phyloP scores from a whole-genome alignment of 2,888 invertebrate species.

The Drosophila quasianomalipes region DNA sequence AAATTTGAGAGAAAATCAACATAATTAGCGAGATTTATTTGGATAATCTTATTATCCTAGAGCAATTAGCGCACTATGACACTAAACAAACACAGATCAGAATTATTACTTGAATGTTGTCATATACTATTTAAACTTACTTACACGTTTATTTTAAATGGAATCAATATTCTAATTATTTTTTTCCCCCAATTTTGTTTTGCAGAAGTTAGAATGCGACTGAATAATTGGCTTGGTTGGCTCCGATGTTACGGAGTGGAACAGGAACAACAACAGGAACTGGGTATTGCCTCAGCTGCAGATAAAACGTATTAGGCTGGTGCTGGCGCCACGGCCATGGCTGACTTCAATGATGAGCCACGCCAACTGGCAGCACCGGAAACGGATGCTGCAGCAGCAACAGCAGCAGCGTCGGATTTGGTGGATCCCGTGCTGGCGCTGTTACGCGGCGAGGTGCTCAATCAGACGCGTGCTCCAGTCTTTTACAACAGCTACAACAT shows the following conservation, averaged over 20 bases:
- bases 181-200: not conserved
- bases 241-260: slow-evolving; percentile 36
- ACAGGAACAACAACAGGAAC: slow-evolving; percentile 33
- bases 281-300: slow-evolving; percentile 48
- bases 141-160: not conserved
- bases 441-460: slow-evolving; percentile 58
- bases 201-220: slow-evolving; percentile 55
- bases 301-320: slow-evolving; percentile 49
- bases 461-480: slow-evolving; percentile 71
- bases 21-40: not conserved
- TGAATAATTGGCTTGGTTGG: slow-evolving; percentile 51
- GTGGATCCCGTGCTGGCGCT: slow-evolving; percentile 64
- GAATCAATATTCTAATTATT: not conserved
- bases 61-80: not conserved
- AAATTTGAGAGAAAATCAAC: not conserved
- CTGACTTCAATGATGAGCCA: slow-evolving; percentile 75
- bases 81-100: not conserved
- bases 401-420: slow-evolving; percentile 17
- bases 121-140: not conserved
- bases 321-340: slow-evolving; percentile 57
- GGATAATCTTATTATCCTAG: not conserved
- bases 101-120: not conserved
- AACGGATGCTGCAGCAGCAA: slow-evolving; percentile 63
- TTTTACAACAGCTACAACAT: slow-evolving; percentile 84
- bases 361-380: slow-evolving; percentile 65